Base-by-base conservation (phyloP, 2,797 vertebrate genomes). In the Anomalospiza imberbis region DNA sequence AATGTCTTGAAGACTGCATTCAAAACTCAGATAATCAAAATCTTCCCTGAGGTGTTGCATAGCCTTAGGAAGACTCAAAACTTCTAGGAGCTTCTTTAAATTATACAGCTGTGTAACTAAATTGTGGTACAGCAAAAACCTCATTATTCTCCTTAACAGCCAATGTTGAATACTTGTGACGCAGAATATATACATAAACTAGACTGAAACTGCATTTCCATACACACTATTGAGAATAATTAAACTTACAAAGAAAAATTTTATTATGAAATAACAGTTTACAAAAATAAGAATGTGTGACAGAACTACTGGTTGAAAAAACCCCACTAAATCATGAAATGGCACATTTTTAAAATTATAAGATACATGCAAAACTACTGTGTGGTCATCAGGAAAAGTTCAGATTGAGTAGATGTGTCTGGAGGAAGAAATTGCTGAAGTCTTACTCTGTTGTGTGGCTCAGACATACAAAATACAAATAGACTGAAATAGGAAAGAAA, bases 401-500 rank as follows among this genome's bases (percentile, higher is more conserved):
- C 38, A 78, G 32, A 29, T 32, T 45, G 26, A 73, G 12, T 48
- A 66, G 17, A 19, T 14, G 12, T 42, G 7, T 66, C 21, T 29
- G 13, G 10, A 87, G 48, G 26, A 66, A 62, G 11, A 80, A 73
- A 77, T 25, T 72, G 1, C 53, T 61, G 9, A 57, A 10, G 3
- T 58, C 21, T 68, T 79, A 17, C 14, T 55, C 6, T 63, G 3
- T 12, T 55, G 9, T 71, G 18, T 53, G 29, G 4, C 14, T 81
- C 26, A 38, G 13, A 66, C 31, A 63, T 16, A 50, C 42, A 62
- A 88, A 85, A 87, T 28, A n/a, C 5, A 70, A 40, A 91, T 17
- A 81, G 12, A 72, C 6, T 42, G 6, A 94, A 85, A 93, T 63
- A 80, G 4, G 48, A 85, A 79, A 44, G 15, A 82, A 95, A 74